phyloP scores from a whole-genome alignment of 2,888 invertebrate genomes.

The Xanthia togata region DNA sequence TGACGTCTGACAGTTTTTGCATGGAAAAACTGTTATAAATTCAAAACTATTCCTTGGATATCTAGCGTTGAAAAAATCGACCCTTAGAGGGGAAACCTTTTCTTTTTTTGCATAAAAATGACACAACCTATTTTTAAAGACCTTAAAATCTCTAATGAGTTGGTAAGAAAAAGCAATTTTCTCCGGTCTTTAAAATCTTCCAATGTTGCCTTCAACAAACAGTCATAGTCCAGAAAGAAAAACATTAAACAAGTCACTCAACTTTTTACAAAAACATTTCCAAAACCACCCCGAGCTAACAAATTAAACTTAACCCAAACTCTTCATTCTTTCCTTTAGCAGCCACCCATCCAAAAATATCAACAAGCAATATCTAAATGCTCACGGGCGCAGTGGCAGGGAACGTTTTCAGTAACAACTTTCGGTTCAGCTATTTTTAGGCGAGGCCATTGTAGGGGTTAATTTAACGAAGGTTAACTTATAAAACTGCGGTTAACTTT shows the following conservation, averaged over 20 bases:
- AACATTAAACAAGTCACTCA: background rate
- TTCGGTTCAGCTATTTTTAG: conserved; percentile 53
- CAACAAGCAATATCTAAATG: conserved; percentile 28
- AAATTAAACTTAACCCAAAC: background rate
- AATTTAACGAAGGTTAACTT: conserved; percentile 23
- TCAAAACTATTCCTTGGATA: no score
- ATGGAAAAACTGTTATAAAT: no score
- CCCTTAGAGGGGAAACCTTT: background rate
- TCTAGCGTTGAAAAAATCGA: no score
- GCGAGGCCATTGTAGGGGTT: conserved; percentile 19
- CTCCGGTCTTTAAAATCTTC: background rate
- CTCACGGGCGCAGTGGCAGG: conserved; percentile 33
- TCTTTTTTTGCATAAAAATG: background rate
- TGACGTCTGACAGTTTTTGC: no score
- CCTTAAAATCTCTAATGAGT: no score
- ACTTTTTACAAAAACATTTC: background rate
- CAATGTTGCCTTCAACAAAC: background rate
- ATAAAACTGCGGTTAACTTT: background rate
- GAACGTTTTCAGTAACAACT: conserved; percentile 58
- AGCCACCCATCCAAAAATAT: conserved; percentile 11
- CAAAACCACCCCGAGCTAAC: background rate
- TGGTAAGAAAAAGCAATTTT: background rate
- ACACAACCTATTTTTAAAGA: background rate
- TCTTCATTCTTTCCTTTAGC: background rate
- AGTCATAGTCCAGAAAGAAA: background rate